Base-by-base conservation (phyloP, 2,797 vertebrate genomes). In the Spondyliosoma cantharus region DNA sequence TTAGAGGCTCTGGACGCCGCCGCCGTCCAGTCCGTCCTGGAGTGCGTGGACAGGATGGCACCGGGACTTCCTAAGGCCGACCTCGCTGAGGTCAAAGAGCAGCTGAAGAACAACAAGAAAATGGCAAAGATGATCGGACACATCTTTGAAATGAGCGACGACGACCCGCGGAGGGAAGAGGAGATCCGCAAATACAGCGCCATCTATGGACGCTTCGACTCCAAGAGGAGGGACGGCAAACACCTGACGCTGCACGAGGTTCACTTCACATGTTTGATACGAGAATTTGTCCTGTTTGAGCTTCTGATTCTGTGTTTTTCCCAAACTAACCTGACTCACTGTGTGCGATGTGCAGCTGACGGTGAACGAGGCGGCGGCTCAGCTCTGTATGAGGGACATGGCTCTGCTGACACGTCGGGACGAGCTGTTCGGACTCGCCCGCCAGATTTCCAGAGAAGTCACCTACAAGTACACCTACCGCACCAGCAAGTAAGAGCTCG, bases 391-490 rank as follows among this genome's bases (percentile, higher is more conserved):
- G 92, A 97, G 97, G 76, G 98, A 99, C 84, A 96, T 96, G 17
- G 97, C 96, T 0, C 88, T 99, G 87, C 85, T 99, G 89, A 98
- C 97, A 0, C 96, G 98, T 43, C 95, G 98, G 65, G 98, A 99
- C 45, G 98, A 99, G 87, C 95, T 99, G 24, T 99, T 99, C 19
- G 97, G 97, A 0, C 94, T 99, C 74, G 97, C 98, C 16, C 94
- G 98, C 45, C 98, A 99, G 88, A 97, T 99, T 83, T 99, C 98
- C 85, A 95, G 98, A 85, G 98, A 99, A 89, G 98, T 99, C 88
- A 99, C 98, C 22, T 99, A 99, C 94, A 99, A 99, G 84, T 99
- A 99, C 84, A 99, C 97, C 46, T 99, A 99, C 93, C 96, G 97
- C 91, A 97, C 97, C 86, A 98, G 97, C 95, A 99, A 97, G 98